Base-by-base conservation (phyloP, 2,888 invertebrate genomes). In the Oligia fasciuncula region DNA sequence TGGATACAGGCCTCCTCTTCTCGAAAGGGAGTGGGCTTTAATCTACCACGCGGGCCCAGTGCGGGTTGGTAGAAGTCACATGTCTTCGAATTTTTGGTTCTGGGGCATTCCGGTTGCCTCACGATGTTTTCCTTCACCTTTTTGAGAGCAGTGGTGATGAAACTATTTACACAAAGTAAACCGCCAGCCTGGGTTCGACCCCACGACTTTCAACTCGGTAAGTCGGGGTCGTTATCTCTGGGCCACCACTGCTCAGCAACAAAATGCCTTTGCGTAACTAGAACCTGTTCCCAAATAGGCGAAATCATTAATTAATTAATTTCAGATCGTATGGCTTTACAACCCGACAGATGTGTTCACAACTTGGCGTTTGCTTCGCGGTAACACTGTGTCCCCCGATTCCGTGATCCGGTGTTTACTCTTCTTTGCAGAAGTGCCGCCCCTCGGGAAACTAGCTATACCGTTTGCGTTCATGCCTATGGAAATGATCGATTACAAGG, bases 401-500 rank as follows among this genome's bases (percentile, higher is more conserved):
- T 89, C 93, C 0, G 92, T 91, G 3, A 92, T 97, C 17, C 94
- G 95, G 2, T 96, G 96, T 84, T 88, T 97, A 70, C 91, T 96
- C 62, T 96, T 95, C 83, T 96, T 97, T 81, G 96, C 97, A 2
- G 97, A 96, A 91, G 94, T 97, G 4, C 94, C 96, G 0, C 96
- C 97, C 0, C 89, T 95, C 72, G 96, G 96, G 5, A 96, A 95
- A 83, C 85, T 96, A 84, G 95, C 95, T 1, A 95, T 97, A 90
- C 96, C 97, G 0, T 95, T 97, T 80, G 93, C 96, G 17, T 97
- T 97, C 73, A 91, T 96, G 93, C 97, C 97, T 0, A 95, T 94
- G 35, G 96, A 97, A 91, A 96, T 97, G 96, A 92, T 96, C 40
- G 94, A 96, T 88, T 97, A 97, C 80, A 94, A 96, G 94, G 96